A percentile compares a stretch with the other conserved stretches of the same genome.
Conservation (phyloP, 2,888 invertebrate genomes). For the Drosophila testacea region DNA sequence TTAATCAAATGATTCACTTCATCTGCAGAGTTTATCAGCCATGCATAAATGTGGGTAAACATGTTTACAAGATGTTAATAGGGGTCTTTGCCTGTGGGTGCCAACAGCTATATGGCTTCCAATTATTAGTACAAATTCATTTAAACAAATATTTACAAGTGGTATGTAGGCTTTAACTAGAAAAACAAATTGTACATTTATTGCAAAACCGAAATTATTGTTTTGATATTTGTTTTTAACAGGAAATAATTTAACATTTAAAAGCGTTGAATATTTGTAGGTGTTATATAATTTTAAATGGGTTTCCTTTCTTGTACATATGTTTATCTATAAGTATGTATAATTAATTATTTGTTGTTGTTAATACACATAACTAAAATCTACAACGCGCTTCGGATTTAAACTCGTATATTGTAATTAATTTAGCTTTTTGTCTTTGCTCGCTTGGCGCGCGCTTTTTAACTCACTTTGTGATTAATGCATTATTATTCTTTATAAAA, state of each 20-base stretch:
- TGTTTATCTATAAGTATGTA: constrained; percentile 54
- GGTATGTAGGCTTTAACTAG: constrained; percentile 33
- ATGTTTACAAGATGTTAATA: constrained; percentile 32
- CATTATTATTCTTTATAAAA: constrained; percentile 71
- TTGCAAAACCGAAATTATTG: constrained; percentile 56
- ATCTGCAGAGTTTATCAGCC: constrained; percentile 54
- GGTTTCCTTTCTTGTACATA: constrained; percentile 43
- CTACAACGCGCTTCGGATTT: constrained; percentile 49
- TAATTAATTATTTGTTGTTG: constrained; percentile 37
- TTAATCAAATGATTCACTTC: constrained; percentile 74
- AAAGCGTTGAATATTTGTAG: constrained; percentile 64
- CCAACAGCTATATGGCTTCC: constrained; percentile 49
- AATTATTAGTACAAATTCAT: constrained; percentile 59
- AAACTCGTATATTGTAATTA: constrained; percentile 37
- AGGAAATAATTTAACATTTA: constrained; percentile 72
- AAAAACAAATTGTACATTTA: constrained; percentile 59
- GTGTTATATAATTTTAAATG: constrained; percentile 50
- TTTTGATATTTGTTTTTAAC: constrained; percentile 53
- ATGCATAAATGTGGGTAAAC: constrained; percentile 1
- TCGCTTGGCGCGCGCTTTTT: constrained; percentile 59
- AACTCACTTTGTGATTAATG: constrained; percentile 69
- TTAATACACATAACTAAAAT: constrained; percentile 64
- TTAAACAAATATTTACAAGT: constrained; percentile 8
- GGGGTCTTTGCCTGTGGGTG: constrained; percentile 22
- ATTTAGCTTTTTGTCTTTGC: constrained; percentile 47